Base-by-base conservation (phyloP, 2,888 invertebrate genomes). In the Tromatobia lineatoria region DNA sequence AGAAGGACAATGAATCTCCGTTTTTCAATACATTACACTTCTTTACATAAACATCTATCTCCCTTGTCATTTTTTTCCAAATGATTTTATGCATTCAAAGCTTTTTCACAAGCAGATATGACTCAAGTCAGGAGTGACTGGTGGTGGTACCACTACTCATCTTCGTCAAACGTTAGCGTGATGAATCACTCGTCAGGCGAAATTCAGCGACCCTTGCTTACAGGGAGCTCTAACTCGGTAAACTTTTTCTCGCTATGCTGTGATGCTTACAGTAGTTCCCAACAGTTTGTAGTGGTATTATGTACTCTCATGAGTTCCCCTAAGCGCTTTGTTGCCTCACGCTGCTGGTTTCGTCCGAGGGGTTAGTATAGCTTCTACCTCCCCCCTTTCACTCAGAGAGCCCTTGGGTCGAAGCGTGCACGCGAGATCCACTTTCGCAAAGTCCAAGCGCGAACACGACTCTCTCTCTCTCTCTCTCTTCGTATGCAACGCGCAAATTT, bases 161-260 rank as follows among this genome's bases (percentile, higher is more conserved):
- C 74, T 64, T 82, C 64, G 79, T 70, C 75, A 71, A 83, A 70
- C 66, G 38, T 52, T 54, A 70, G 75, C 75, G 75, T 83, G 83
- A 83, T 83, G 79, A 83, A 83, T 83, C 83, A 83, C 79, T 79
- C 70, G 79, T 75, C 75, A 70, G 79, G 57, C 57, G 38, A 83
- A 83, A 83, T 83, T 79, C 66, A 83, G 79, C 79, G 75, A 79
- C 79, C 79, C 79, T 75, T 70, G 74, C 73, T 15, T 38, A 76
- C 50, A 71, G 38, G 45, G 70, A 57, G 50, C 57, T 67, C 59
- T 8, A 80, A 54, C 64, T 54, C 25, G 18, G 78, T 79, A 70
- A 79, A 79, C 79, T 75, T 78, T 74, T 82, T 61, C 79, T 79
- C 70, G 70, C 52, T 61, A 15, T 11, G 42, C 57, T 45, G 74